A percentile compares a stretch with the other conserved stretches of the same genome.
Evolutionary conservation across 1,140 invertebrate genomes (phyloP).

Genomic region (Alviniconcha marisindica): DNA sequence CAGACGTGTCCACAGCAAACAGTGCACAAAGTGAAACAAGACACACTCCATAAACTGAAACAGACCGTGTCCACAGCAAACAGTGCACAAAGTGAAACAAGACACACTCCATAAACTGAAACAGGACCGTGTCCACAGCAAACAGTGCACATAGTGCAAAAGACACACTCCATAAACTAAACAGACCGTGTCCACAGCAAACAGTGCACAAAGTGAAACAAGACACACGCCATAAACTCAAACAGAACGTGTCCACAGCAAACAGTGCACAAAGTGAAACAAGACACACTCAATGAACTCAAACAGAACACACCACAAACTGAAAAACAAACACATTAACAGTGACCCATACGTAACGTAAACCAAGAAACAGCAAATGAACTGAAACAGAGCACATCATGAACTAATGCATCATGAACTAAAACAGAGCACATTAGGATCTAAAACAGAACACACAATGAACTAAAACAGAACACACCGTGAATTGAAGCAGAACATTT

Average conservation of each 20-base stretch:
- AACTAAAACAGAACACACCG: too few relatives aligned
- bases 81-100: too few relatives aligned
- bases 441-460: too few relatives aligned
- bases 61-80: too few relatives aligned
- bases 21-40: background rate
- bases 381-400: conserved; percentile 35
- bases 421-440: background rate
- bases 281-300: conserved; percentile 3
- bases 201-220: too few relatives aligned
- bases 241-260: too few relatives aligned
- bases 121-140: too few relatives aligned
- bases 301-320: background rate
- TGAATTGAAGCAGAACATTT: conserved; percentile 40
- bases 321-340: background rate
- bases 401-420: background rate
- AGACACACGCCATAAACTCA: background rate
- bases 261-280: background rate
- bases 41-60: background rate
- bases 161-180: background rate
- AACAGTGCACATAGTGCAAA: too few relatives aligned
- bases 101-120: background rate
- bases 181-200: too few relatives aligned
- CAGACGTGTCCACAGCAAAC: background rate
- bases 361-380: too few relatives aligned
- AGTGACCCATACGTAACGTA: background rate